Base-by-base conservation (phyloP, 2,888 invertebrate genomes). In the Acronicta aceris region DNA sequence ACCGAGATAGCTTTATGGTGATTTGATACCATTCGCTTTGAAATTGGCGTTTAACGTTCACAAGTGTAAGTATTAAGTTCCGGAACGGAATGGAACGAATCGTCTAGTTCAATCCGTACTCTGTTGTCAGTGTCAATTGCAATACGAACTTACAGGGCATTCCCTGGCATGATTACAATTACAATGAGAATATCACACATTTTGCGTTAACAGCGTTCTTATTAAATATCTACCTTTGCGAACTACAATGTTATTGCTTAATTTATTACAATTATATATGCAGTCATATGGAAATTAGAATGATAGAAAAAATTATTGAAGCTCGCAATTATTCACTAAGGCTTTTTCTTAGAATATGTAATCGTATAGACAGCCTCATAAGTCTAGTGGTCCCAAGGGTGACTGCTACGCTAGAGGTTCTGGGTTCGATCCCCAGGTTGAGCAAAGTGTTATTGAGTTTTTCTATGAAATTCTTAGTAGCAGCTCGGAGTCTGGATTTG, bases 21-120 rank as follows among this genome's bases (percentile, higher is more conserved):
- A 94, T 93, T 93, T 89, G 93, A 92, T 93, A 90, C 89, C 89
- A 93, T 93, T 93, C 89, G 88, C 86, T 86, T 84, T 83, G 87
- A 89, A 89, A 92, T 92, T 91, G 91, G 89, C 87, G 88, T 91
- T 89, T 87, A 89, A 82, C 81, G 84, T 83, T 86, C 85, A 71
- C 74, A 80, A 81, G 78, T 80, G 77, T 74, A 78, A 79, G 81
- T 75, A 69, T 75, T 71, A 68, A 72, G 81, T 78, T 73, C 79
- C 75, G 78, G 74, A 76, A 70, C 68, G 56, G 55, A 71, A 74
- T 76, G 76, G 72, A 70, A 71, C 79, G 69, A 76, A 81, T 74
- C 67, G 73, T 59, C 64, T 69, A 48, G 57, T 61, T 58, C 33
- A 63, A 64, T 58, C 55, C 72, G 74, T 67, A 59, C 62, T 72